phyloP scores from a whole-genome alignment of 2,113 vertebrate genomes.

The Corapipo altera region DNA sequence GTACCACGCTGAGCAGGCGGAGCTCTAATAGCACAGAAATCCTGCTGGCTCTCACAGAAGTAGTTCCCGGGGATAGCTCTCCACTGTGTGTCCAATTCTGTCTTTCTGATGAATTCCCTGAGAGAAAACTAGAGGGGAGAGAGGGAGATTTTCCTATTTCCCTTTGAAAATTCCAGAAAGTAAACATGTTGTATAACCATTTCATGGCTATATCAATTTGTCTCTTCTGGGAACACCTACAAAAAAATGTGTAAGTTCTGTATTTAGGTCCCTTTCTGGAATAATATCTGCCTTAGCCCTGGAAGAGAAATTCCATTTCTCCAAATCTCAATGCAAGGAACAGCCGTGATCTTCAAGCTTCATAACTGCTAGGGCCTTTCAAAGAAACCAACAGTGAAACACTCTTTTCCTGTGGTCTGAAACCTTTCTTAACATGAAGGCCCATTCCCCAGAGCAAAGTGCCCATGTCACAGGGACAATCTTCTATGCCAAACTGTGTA shows the following conservation, averaged over 20 bases:
- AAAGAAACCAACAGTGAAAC: not conserved
- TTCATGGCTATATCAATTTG: not conserved
- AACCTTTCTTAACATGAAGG: not conserved
- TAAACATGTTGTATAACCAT: rapidly evolving
- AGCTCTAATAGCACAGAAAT: not conserved
- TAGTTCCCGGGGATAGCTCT: not conserved
- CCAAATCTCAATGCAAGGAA: not conserved
- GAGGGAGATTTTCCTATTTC: not conserved
- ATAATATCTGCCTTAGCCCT: not conserved
- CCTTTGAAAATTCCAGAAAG: not conserved
- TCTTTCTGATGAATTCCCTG: not conserved
- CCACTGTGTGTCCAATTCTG: not conserved
- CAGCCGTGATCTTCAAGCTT: not conserved
- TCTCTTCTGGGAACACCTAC: not conserved
- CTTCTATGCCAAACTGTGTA: not conserved
- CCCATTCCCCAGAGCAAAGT: not conserved
- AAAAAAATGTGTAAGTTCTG: not conserved
- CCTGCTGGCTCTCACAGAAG: not conserved
- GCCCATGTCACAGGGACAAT: not conserved
- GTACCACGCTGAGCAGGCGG: not conserved
- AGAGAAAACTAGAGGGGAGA: not conserved
- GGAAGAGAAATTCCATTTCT: not conserved
- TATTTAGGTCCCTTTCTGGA: not conserved
- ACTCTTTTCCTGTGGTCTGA: not conserved
- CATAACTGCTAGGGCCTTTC: not conserved